Conservation (phyloP, 2,888 invertebrate genomes). For the Bombylius discolor region DNA sequence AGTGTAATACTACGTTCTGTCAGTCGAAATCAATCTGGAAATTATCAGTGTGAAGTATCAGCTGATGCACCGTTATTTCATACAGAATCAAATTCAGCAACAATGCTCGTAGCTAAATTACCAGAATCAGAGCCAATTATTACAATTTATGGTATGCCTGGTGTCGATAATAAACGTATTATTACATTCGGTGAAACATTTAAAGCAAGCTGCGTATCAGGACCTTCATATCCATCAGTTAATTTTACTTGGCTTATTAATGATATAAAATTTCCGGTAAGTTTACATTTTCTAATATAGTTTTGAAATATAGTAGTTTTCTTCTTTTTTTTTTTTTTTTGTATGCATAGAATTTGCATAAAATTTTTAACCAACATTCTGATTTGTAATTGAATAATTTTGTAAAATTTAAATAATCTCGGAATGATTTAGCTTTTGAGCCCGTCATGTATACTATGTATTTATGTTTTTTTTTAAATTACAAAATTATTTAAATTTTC, state of each 20-base stretch:
- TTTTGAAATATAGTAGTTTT: neutral
- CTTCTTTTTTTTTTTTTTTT: no score
- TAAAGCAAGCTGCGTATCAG: conserved; percentile 35
- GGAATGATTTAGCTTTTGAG: no score
- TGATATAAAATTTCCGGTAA: conserved; percentile 20
- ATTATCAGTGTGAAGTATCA: conserved; percentile 38
- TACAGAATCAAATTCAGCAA: conserved; percentile 34
- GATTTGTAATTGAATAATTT: no score
- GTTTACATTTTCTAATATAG: neutral
- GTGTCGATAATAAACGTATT: conserved; percentile 30
- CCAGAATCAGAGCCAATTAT: conserved; percentile 34
- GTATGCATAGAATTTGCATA: no score
- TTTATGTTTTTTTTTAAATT: no score
- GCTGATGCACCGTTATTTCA: conserved; percentile 38
- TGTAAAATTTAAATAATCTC: no score
- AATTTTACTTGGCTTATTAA: conserved; percentile 38
- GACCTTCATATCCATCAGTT: conserved; percentile 34
- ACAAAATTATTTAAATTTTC: no score
- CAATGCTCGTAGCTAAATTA: conserved; percentile 35
- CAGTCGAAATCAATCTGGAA: conserved; percentile 34
- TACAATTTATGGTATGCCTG: conserved; percentile 27
- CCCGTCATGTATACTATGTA: no score
- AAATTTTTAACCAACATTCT: no score
- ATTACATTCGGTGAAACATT: conserved; percentile 33
- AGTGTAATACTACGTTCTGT: conserved; percentile 35